These are phyloP conservation scores for Thaumetopoea pityocampa DNA, from an alignment of 1,140 invertebrate genomes.

Conservation along the genomic window DNA sequence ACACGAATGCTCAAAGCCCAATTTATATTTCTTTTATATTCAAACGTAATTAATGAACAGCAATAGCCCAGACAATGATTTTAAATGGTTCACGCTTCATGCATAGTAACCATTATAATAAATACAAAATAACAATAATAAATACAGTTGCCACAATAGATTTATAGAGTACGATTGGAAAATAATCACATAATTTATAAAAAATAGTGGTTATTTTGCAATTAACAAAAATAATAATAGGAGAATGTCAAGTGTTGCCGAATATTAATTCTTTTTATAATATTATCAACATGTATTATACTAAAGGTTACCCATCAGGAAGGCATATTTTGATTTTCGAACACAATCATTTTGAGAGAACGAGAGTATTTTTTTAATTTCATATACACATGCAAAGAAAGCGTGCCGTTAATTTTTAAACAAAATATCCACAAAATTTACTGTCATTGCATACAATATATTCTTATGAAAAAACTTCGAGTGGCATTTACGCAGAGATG, in stretches of 20 bases:
- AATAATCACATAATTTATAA: slow-evolving; percentile 22
- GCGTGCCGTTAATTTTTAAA: no score
- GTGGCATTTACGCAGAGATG: no score
- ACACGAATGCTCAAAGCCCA: slow-evolving; percentile 60
- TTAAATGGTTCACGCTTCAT: slow-evolving; percentile 29
- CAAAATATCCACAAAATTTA: no score
- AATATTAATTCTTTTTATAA: slow-evolving; percentile 70
- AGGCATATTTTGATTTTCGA: no score
- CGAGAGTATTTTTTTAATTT: no score
- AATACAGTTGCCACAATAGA: slow-evolving; percentile 63
- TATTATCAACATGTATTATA: slow-evolving; percentile 71
- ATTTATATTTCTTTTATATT: slow-evolving; percentile 48
- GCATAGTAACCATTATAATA: slow-evolving; percentile 23
- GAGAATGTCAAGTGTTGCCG: slow-evolving; percentile 74
- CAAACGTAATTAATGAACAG: slow-evolving; percentile 40
- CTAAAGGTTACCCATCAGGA: no score
- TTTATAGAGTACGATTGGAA: slow-evolving; percentile 52
- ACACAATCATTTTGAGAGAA: no score
- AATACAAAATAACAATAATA: slow-evolving; percentile 29
- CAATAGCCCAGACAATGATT: slow-evolving; percentile 67
- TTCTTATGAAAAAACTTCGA: no score
- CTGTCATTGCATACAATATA: no score
- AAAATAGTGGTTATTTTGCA: slow-evolving; percentile 32
- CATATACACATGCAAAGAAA: no score
- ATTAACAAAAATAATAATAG: slow-evolving; percentile 35